Evolutionary conservation across 2,888 invertebrate genomes (phyloP), one percentile per base, ranked within the genome.

Genomic region (Xestia xanthographa): DNA sequence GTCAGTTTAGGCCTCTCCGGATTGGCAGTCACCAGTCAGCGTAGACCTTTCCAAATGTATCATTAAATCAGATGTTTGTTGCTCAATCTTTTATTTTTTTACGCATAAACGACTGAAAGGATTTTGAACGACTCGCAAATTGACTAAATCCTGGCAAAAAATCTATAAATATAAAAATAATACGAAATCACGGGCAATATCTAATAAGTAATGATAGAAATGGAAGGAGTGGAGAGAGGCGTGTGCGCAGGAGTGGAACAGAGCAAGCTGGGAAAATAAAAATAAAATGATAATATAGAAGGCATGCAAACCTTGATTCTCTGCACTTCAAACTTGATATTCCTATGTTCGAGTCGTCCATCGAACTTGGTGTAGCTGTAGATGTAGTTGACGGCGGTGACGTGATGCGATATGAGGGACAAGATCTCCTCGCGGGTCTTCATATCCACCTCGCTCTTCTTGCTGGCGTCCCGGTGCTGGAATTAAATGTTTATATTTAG

Each of bases 371-470:
- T 99, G 94, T 98, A 98, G 88, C 99, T 97, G 96, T 99, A 99
- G 93, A 99, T 99, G 94, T 98, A 99, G 97, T 99, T 99, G 92
- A 99, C 99, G 86, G 99, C 99, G 89, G 99, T 99, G 90, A 99
- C 99, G 95, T 99, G 99, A 95, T 99, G 99, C 77, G 99, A 99
- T 95, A 99, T 99, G 89, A 99, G 97, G 0, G 99, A 99, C 83
- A 99, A 97, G 91, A 99, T 99, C 97, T 99, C 99, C 94, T 99
- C 99, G 80, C 98, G 97, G 3, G 99, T 99, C 95, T 99, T 99
- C 95, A 98, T 98, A 90, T 98, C 98, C 58, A 98, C 97, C 92
- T 98, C 98, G 78, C 92, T 95, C 92, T 97, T 97, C 90, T 97
- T 97, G 77, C 97, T 97, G 6, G 97, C 97, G 94, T 98, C 98